Evolutionary conservation across 2,113 vertebrate species (phyloP).

Genomic region (Camelus bactrianus): DNA sequence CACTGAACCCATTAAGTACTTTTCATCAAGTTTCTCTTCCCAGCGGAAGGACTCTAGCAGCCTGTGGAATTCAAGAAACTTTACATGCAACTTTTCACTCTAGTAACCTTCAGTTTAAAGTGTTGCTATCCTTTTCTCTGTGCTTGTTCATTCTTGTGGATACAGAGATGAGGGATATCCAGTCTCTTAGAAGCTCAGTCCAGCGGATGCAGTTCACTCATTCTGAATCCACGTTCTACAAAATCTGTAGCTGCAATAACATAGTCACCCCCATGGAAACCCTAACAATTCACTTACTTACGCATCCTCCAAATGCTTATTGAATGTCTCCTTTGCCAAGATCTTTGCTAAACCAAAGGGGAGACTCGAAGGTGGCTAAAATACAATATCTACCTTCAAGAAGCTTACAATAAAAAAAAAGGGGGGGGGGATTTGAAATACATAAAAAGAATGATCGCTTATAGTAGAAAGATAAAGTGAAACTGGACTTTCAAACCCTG

Average conservation of each 20-base stretch:
- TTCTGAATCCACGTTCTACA: not conserved
- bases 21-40: not conserved
- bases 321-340: not conserved
- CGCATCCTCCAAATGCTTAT: not conserved
- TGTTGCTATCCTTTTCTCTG: not conserved
- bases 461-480: slow-evolving; percentile 14
- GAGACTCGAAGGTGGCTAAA: not conserved
- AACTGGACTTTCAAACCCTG: not conserved
- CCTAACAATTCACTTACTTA: not conserved
- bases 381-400: not conserved
- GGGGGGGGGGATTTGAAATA: not conserved
- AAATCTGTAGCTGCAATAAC: not conserved
- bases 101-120: not conserved
- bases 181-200: not conserved
- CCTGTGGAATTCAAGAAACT: not conserved
- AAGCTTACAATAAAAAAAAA: not conserved
- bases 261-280: not conserved
- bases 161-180: not conserved
- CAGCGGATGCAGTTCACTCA: not conserved
- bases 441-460: not conserved
- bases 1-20: too few relatives aligned
- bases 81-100: not conserved
- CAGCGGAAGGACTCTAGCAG: not conserved
- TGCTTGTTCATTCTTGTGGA: not conserved
- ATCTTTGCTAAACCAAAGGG: not conserved